Base-by-base conservation (phyloP, 2,113 vertebrate genomes). In the Lamprotornis superbus region DNA sequence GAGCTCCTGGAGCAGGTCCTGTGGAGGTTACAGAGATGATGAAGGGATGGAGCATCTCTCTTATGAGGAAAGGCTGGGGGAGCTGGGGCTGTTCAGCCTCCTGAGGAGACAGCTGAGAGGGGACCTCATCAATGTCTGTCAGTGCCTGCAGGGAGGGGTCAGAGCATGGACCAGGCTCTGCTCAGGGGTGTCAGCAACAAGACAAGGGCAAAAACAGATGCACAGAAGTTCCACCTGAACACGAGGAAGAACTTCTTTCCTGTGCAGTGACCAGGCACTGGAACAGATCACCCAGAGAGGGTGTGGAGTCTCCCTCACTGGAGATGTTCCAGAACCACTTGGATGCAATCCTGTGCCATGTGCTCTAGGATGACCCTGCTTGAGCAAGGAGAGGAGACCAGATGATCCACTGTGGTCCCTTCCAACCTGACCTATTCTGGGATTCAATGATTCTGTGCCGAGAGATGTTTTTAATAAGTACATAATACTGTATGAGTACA, bases 231-330 rank as follows among this genome's bases (percentile, higher is more conserved):
- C 24, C 28, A 47, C n/a, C 12, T 40, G 13, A n/a, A 19, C 17
- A 15, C 12, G 27, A 60, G 18, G 33, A 87, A 77, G 47, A 53
- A 35, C 24, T 79, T 56, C 40, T n/a, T 78, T 47, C 2, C 13
- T 63, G 3, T 61, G 7, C 49, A 40, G n/a, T 47, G n/a, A 53
- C 5, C 6, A 4, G 1, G 1, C 18, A 33, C 3, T 3, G 3
- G 16, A 59, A 59, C 20, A 67, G 44, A 31, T 50, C 6, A 1
- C 25, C 3, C 13, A 56, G 20, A 16, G 5, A 70, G 16, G 2
- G 5, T 63, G 24, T 49, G 13, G 30, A 49, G 56, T 47, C 13
- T 49, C 4, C 16, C 5, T 31, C 35, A 30, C 20, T 22, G 42
- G 13, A 31, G 25, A 27, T 3, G 5, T 35, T 40, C 9, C 35